Evolutionary conservation across 2,888 invertebrate genomes (phyloP).

Genomic region (Piscicola geometra): DNA sequence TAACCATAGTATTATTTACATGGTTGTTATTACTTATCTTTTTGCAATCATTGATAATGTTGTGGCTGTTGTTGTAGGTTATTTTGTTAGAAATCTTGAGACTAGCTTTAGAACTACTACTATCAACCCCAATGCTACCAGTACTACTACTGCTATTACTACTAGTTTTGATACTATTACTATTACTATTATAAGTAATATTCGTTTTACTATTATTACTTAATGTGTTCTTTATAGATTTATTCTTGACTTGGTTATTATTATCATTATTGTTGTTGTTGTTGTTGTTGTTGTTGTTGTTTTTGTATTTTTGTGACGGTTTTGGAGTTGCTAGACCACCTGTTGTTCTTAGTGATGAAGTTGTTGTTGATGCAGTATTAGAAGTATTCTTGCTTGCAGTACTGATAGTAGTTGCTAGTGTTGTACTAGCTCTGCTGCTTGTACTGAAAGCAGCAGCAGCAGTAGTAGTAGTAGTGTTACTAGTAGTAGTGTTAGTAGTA

Average conservation of each 20-base stretch:
- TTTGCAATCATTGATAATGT: neutral
- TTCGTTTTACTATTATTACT: neutral
- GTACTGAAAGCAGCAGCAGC: no score
- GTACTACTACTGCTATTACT: neutral
- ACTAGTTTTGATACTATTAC: neutral
- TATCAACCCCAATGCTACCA: neutral
- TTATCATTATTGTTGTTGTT: slow-evolving; percentile 10
- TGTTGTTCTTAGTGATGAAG: neutral
- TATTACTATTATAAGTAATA: neutral
- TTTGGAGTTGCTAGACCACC: neutral
- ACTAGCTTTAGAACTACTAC: neutral
- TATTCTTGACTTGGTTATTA: neutral
- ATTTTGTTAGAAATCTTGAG: neutral
- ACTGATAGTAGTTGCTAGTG: no score
- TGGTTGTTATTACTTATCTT: neutral
- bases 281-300: slow-evolving; percentile 6
- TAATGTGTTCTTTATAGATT: neutral
- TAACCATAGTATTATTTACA: neutral
- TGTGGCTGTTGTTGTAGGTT: neutral
- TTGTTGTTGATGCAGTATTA: neutral
- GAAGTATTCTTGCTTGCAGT: no score
- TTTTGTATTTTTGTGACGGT: neutral
- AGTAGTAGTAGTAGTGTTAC: no score
- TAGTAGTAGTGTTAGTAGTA: no score
- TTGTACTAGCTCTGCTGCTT: no score